Evolutionary conservation across 2,888 invertebrate genomes (phyloP).

Genomic region (Rhogogaster chlorosoma): DNA sequence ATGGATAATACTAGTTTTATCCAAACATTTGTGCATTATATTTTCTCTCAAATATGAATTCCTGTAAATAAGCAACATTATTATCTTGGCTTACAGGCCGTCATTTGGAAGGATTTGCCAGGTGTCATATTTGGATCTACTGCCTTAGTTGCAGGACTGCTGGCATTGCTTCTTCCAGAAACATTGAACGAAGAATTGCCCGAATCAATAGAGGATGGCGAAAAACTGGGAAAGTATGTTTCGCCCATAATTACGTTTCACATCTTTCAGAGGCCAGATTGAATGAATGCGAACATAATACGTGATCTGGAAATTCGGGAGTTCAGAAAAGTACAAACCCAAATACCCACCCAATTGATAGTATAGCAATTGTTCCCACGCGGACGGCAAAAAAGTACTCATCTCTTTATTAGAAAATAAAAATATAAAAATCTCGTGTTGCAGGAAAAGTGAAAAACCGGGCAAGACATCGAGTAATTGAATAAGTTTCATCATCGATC

Average conservation of each 20-base stretch:
- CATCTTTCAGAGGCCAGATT: not conserved
- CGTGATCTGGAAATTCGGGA: not conserved
- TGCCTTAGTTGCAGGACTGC: constrained; percentile 78
- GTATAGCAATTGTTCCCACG: not conserved
- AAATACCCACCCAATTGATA: not conserved
- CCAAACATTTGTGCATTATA: not conserved
- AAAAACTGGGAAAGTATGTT: constrained; percentile 79
- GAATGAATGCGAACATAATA: not conserved
- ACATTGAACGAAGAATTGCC: constrained; percentile 81
- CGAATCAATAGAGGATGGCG: constrained; percentile 81
- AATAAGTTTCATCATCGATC: not conserved
- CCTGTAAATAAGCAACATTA: not conserved
- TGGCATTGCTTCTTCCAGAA: constrained; percentile 81
- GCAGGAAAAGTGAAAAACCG: not conserved
- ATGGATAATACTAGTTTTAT: not conserved
- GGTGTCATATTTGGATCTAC: constrained; percentile 79
- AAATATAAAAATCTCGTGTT: not conserved
- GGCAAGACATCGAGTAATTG: not conserved
- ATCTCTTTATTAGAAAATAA: not conserved
- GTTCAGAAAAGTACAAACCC: not conserved
- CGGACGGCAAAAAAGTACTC: not conserved
- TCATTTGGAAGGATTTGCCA: constrained; percentile 74
- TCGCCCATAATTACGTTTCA: not conserved
- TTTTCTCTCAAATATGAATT: not conserved
- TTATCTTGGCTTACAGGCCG: constrained; percentile 50